phyloP scores from a whole-genome alignment of 2,797 vertebrate species.

The Dendrocincla tyrannina region DNA sequence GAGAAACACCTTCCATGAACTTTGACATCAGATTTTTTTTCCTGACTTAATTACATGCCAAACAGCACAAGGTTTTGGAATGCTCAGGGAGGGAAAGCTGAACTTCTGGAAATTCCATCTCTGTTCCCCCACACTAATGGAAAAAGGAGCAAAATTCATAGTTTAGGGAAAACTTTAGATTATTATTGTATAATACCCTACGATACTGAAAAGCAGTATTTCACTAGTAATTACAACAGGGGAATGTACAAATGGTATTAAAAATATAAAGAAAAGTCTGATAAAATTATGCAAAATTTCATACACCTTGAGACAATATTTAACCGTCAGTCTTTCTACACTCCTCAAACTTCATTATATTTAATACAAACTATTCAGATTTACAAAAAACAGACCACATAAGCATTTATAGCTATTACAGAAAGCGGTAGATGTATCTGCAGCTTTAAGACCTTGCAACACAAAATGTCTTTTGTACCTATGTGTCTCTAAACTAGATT shows the following conservation, averaged over 20 bases:
- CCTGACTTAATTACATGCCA: conserved; percentile 22
- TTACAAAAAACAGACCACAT: background rate
- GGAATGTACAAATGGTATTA: background rate
- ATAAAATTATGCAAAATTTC: background rate
- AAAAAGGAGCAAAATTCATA: background rate
- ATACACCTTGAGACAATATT: background rate
- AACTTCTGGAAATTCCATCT: conserved; percentile 16
- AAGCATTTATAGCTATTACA: background rate
- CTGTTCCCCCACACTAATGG: background rate
- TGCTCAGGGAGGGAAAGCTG: background rate
- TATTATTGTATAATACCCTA: background rate
- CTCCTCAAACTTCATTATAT: background rate
- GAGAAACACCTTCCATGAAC: background rate
- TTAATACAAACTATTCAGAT: background rate
- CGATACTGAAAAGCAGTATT: background rate
- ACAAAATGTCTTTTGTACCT: background rate
- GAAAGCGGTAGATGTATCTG: background rate
- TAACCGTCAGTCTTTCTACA: background rate
- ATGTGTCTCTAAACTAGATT: background rate
- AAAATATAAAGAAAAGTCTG: background rate
- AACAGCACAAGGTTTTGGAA: background rate
- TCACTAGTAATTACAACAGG: background rate
- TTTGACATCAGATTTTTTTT: conserved; percentile 26
- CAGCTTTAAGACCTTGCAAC: background rate
- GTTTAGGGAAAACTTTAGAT: background rate